Percentiles rank a stretch among this genome's conserved stretches.
Evolutionary conservation across 2,888 invertebrate species (phyloP).

Genomic region (Lepidochitona cinerea): DNA sequence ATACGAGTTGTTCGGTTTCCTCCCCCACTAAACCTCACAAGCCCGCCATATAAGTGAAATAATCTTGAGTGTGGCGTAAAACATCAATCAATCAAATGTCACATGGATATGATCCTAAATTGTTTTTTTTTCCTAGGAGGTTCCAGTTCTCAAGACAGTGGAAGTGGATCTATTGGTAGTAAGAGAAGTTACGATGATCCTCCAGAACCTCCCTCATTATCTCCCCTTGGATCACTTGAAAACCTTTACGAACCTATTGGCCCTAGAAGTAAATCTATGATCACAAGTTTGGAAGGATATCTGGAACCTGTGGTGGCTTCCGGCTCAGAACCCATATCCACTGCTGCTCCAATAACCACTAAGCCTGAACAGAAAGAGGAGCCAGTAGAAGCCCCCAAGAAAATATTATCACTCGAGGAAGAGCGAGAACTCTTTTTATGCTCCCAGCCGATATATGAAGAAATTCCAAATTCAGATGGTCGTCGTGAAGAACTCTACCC

Average conservation of each 20-base stretch:
- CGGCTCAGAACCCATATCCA: constrained; percentile 7
- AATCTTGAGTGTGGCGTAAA: no score
- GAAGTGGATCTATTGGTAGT: constrained; percentile 26
- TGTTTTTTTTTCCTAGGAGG: constrained; percentile 33
- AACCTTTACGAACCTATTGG: constrained; percentile 60
- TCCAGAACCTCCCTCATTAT: constrained; percentile 41
- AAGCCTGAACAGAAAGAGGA: constrained; percentile 20
- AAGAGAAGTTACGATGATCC: constrained; percentile 36
- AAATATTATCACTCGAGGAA: constrained; percentile 18
- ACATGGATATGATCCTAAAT: no score
- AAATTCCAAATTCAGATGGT: constrained; percentile 47
- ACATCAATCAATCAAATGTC: no score
- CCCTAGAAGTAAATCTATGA: neutral
- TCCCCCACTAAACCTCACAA: no score
- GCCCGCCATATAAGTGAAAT: no score
- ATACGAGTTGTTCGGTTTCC: no score
- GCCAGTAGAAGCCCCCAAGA: neutral
- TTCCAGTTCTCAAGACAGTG: constrained; percentile 31
- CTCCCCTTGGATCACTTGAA: constrained; percentile 58
- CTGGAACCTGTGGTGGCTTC: constrained; percentile 48
- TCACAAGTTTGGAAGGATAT: constrained; percentile 46
- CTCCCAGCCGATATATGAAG: constrained; percentile 62
- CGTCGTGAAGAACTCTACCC: neutral
- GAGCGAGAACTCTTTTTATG: constrained; percentile 48
- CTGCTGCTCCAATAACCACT: neutral